phyloP scores from a whole-genome alignment of 2,888 invertebrate species.

The Dione juno region DNA sequence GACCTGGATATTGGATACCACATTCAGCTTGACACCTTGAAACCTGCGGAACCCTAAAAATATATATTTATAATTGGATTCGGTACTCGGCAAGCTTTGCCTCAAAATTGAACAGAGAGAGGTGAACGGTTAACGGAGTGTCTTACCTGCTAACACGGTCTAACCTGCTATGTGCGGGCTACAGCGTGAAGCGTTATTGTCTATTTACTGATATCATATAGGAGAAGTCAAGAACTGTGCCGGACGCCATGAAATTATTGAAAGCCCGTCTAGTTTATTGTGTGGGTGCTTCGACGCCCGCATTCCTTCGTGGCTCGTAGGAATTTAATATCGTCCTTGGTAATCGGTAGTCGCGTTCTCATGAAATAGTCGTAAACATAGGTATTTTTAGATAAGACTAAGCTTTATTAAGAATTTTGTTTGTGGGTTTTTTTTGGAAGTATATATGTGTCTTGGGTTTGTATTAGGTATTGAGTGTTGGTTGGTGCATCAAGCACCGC shows the following conservation, averaged over 20 bases:
- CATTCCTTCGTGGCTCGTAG: not conserved
- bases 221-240: not conserved
- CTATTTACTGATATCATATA: too few species aligned
- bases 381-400: slow-evolving; percentile 11
- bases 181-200: too few species aligned
- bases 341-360: not conserved
- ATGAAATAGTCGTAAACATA: not conserved
- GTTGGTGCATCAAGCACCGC: too few species aligned
- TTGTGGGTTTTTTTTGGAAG: not conserved
- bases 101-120: not conserved
- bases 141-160: too few species aligned
- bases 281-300: not conserved
- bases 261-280: not conserved
- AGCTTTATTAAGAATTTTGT: not conserved
- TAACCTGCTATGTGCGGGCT: too few species aligned
- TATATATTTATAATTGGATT: too few species aligned
- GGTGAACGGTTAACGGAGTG: not conserved
- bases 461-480: too few species aligned
- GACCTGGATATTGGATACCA: too few species aligned
- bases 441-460: too few species aligned
- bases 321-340: slow-evolving; percentile 14
- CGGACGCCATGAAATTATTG: not conserved
- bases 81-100: not conserved
- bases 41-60: too few species aligned
- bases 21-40: too few species aligned